Conservation (phyloP, 2,113 vertebrate species). For the Phyllostomus discolor region DNA sequence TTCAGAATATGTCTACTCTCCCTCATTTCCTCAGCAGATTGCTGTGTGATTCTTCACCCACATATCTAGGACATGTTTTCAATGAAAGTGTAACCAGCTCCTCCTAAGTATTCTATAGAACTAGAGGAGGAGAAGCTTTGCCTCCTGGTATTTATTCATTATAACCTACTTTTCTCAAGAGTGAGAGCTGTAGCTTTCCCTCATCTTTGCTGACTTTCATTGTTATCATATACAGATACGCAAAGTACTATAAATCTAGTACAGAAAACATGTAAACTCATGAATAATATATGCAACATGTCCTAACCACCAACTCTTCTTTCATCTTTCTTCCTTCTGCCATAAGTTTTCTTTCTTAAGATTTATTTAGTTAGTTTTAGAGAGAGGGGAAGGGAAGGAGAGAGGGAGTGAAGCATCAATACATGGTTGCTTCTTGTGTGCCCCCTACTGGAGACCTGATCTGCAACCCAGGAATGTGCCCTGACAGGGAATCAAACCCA, state of each 20-base stretch:
- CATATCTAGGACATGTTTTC: rapidly evolving
- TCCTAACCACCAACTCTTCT: no score
- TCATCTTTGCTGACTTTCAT: not conserved
- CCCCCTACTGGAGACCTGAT: no score
- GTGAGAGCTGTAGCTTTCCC: not conserved
- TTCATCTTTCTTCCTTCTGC: not conserved
- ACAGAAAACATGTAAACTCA: not conserved
- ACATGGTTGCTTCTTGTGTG: no score
- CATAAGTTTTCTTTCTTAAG: no score
- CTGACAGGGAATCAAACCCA: no score
- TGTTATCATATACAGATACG: not conserved
- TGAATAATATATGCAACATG: rapidly evolving
- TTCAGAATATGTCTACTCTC: not conserved
- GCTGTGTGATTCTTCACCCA: rapidly evolving
- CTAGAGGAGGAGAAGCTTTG: not conserved
- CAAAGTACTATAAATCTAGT: not conserved
- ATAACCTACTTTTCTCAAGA: not conserved
- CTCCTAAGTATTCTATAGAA: no score
- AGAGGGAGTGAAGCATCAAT: no score
- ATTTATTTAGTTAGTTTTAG: no score
- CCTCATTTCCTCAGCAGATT: not conserved
- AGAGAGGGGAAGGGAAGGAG: no score
- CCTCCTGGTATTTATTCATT: not conserved
- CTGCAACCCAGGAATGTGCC: no score
- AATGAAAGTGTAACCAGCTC: not conserved